These are phyloP conservation scores for Tyria jacobaeae DNA, from an alignment of 2,888 invertebrate species.

Conservation along the genomic window DNA sequence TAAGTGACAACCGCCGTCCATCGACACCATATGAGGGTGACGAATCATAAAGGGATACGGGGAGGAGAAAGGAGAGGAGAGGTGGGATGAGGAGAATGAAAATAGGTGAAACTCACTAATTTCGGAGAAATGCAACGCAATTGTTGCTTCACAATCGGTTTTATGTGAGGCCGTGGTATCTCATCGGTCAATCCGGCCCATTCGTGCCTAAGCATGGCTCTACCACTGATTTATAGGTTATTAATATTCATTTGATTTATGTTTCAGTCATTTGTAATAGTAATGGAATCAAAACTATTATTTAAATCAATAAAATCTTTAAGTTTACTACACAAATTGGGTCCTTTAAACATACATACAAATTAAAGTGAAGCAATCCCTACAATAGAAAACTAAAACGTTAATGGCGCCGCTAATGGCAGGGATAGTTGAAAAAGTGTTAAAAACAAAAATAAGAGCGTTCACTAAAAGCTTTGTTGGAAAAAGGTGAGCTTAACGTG, in stretches of 20 bases:
- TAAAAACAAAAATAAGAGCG: conserved; percentile 51
- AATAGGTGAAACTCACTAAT: too few relatives aligned
- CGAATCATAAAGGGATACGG: too few relatives aligned
- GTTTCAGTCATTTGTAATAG: background rate
- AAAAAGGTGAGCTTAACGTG: conserved; percentile 56
- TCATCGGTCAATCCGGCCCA: too few relatives aligned
- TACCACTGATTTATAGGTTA: too few relatives aligned
- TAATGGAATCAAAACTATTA: background rate
- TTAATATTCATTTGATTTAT: background rate
- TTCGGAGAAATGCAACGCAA: too few relatives aligned
- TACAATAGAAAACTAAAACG: conserved; percentile 47
- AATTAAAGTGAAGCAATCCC: conserved; percentile 37
- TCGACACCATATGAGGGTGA: too few relatives aligned
- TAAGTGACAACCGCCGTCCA: too few relatives aligned
- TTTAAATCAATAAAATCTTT: conserved; percentile 3
- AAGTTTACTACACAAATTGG: conserved; percentile 13
- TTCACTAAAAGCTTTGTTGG: conserved; percentile 59
- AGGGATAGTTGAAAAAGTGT: conserved; percentile 54
- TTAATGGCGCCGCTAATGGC: conserved; percentile 59
- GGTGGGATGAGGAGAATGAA: too few relatives aligned
- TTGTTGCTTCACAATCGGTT: background rate
- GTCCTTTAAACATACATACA: conserved; percentile 18
- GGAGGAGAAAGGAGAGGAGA: too few relatives aligned
- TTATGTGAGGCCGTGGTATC: too few relatives aligned
- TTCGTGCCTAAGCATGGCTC: too few relatives aligned